Evolutionary conservation across 2,888 invertebrate species (phyloP).

Genomic region (Atrina japonica): DNA sequence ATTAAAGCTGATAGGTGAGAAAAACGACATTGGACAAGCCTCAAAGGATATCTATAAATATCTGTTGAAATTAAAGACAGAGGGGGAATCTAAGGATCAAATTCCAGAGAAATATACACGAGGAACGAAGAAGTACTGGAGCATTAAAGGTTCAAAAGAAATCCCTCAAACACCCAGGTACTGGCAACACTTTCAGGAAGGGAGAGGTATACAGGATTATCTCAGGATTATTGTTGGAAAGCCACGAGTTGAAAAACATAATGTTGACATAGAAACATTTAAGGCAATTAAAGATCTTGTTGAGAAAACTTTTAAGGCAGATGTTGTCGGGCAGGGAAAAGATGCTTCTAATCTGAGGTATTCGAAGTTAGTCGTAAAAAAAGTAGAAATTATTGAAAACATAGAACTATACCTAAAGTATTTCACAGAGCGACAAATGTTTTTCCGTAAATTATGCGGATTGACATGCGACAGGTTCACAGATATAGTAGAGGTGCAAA

Average conservation of each 20-base stretch:
- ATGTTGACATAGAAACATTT: constrained; percentile 40
- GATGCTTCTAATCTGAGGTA: constrained; percentile 58
- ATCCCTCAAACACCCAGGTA: constrained; percentile 7
- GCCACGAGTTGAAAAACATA: neutral
- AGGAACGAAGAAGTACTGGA: constrained; percentile 8
- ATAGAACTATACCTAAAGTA: constrained; percentile 56
- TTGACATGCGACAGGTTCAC: constrained; percentile 1
- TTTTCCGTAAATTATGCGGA: constrained; percentile 40
- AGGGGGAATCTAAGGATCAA: neutral
- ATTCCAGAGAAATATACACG: neutral
- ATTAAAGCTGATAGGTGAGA: too few species aligned
- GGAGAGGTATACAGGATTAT: neutral
- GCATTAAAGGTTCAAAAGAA: neutral
- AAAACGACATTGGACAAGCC: too few species aligned
- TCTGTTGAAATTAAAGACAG: neutral
- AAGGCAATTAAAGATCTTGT: constrained; percentile 53
- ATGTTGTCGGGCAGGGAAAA: constrained; percentile 58
- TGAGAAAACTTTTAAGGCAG: constrained; percentile 48
- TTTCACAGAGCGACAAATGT: constrained; percentile 38
- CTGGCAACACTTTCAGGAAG: constrained; percentile 22
- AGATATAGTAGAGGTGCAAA: constrained; percentile 32
- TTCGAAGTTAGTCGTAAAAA: constrained; percentile 46
- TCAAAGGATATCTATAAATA: constrained; percentile 3
- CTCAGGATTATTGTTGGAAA: neutral
- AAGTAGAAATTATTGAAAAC: constrained; percentile 67